Conservation (phyloP, 2,888 invertebrate genomes). For the Zaprionus lineosus region DNA sequence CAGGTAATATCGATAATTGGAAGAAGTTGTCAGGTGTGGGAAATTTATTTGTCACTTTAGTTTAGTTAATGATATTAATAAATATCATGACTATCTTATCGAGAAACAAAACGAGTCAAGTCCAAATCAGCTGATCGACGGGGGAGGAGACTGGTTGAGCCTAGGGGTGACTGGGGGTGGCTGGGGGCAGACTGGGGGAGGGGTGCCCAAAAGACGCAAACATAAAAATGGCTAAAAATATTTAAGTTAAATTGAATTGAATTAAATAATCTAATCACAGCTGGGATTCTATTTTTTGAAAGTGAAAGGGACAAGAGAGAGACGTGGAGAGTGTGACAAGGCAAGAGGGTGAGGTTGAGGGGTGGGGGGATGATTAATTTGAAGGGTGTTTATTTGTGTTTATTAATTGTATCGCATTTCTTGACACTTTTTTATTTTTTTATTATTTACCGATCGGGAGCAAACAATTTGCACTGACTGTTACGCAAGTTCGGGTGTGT, state of each 20-base stretch:
- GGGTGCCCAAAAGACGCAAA: too few species aligned
- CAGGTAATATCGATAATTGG: constrained; percentile 41
- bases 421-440: constrained; percentile 7
- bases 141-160: too few species aligned
- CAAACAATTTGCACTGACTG: constrained; percentile 43
- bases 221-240: constrained; percentile 9
- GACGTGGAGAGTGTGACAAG: too few species aligned
- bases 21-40: constrained; percentile 26
- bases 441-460: constrained; percentile 29
- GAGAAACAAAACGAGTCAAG: constrained; percentile 4
- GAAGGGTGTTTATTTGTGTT: constrained; percentile 38
- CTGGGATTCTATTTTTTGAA: constrained; percentile 5
- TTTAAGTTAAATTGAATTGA: constrained; percentile 17
- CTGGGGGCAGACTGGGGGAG: too few species aligned
- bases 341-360: too few species aligned
- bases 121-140: constrained; percentile 20
- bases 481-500: constrained; percentile 39
- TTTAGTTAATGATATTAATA: constrained; percentile 54
- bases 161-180: too few species aligned
- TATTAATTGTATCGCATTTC: constrained; percentile 48
- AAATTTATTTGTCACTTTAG: constrained; percentile 47
- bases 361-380: too few species aligned
- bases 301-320: too few species aligned
- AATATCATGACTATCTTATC: constrained; percentile 73
- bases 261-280: constrained; percentile 35